A percentile compares a stretch with the other conserved stretches of the same genome.
Evolutionary conservation across 2,113 vertebrate species (phyloP).

Genomic region (Cepphus grylle): DNA sequence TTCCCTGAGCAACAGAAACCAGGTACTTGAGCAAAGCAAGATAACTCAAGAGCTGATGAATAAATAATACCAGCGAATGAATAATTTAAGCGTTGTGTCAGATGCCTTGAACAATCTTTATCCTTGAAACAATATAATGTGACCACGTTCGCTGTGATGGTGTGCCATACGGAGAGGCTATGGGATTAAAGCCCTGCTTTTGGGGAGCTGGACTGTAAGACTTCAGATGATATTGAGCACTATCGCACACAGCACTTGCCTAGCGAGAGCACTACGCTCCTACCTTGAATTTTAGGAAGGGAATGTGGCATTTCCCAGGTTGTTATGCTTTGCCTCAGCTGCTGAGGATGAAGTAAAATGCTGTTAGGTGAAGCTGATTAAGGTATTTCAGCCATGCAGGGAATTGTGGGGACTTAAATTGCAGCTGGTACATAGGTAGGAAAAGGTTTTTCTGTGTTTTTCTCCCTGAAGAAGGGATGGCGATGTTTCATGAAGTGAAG

Average conservation of each 20-base stretch:
- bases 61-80: constrained; percentile 72
- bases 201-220: background rate
- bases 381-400: background rate
- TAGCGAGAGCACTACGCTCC: background rate
- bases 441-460: accelerated
- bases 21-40: constrained; percentile 64
- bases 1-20: constrained; percentile 25
- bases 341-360: background rate
- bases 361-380: background rate
- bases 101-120: constrained; percentile 70
- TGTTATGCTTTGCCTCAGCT: background rate
- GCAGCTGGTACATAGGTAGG: background rate
- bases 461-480: background rate
- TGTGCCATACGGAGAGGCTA: background rate
- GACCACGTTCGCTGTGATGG: background rate
- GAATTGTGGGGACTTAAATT: background rate
- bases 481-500: background rate
- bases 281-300: background rate
- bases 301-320: background rate
- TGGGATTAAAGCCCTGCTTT: background rate
- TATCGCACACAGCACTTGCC: accelerated
- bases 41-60: constrained; percentile 71
- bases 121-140: constrained; percentile 65
- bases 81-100: constrained; percentile 70
- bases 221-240: background rate